These are phyloP conservation scores for Danaus plexippus DNA, from an alignment of 1,140 invertebrate genomes.

Conservation along the genomic window DNA sequence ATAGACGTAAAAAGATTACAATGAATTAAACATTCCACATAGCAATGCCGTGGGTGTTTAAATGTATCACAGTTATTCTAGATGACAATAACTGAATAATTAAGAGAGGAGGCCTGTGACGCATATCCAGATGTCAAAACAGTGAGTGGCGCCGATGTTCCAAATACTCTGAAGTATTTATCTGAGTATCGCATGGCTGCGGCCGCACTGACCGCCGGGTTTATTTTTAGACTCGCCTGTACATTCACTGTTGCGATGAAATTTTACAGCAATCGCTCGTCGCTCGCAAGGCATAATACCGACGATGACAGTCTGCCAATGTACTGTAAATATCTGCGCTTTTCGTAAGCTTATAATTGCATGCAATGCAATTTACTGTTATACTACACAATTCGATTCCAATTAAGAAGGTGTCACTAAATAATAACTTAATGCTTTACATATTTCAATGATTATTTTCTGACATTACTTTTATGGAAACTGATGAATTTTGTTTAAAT, in stretches of 20 bases:
- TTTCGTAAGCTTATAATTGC: too few species aligned
- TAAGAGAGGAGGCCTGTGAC: slow-evolving; percentile 31
- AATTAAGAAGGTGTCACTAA: too few species aligned
- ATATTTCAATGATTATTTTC: too few species aligned
- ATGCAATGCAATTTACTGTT: too few species aligned
- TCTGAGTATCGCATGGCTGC: slow-evolving; percentile 57
- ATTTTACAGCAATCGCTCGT: slow-evolving; percentile 60
- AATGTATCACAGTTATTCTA: too few species aligned
- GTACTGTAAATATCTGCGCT: slow-evolving; percentile 59
- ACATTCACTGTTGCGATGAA: slow-evolving; percentile 62
- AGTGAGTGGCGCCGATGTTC: slow-evolving; percentile 35
- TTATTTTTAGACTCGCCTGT: slow-evolving; percentile 64
- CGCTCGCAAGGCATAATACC: slow-evolving; percentile 46
- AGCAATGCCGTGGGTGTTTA: too few species aligned
- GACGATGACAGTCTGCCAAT: slow-evolving; percentile 55
- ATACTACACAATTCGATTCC: too few species aligned
- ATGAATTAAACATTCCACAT: too few species aligned
- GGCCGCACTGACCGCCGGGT: slow-evolving; percentile 51
- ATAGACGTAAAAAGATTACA: too few species aligned
- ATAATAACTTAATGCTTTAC: too few species aligned
- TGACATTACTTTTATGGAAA: too few species aligned
- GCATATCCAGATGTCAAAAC: slow-evolving; percentile 42
- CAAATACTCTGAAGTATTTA: slow-evolving; percentile 48
- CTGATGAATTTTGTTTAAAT: too few species aligned
- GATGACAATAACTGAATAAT: slow-evolving; percentile 28